phyloP scores from a whole-genome alignment of 1,140 invertebrate species.

The Monomorium pharaonis region DNA sequence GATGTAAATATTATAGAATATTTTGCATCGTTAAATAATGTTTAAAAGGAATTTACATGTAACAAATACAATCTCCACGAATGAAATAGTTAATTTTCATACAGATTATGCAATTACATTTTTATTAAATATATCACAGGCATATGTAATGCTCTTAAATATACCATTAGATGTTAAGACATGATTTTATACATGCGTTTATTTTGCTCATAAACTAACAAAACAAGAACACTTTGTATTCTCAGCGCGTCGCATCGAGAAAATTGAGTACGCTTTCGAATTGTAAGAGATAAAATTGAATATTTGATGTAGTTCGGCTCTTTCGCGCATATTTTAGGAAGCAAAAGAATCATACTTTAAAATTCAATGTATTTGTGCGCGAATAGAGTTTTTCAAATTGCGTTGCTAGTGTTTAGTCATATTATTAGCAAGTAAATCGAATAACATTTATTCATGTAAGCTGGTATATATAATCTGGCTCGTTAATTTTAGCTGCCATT shows the following conservation, averaged over 20 bases:
- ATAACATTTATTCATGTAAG: not conserved
- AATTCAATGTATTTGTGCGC: slow-evolving; percentile 17
- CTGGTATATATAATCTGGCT: not conserved
- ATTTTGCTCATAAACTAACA: not conserved
- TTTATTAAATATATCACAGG: not conserved
- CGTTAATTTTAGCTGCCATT: not conserved
- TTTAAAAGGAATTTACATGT: slow-evolving; percentile 5
- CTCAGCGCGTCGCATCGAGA: slow-evolving; percentile 16
- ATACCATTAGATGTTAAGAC: not conserved
- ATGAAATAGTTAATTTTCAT: not conserved
- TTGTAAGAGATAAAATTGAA: slow-evolving; percentile 37
- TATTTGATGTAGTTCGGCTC: slow-evolving; percentile 19
- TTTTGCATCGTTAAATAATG: slow-evolving; percentile 22
- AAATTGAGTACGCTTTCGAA: slow-evolving; percentile 51
- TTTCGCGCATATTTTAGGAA: not conserved
- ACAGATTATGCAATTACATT: not conserved
- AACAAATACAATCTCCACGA: not conserved
- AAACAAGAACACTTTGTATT: slow-evolving; percentile 15
- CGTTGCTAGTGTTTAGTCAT: not conserved
- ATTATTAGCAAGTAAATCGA: not conserved
- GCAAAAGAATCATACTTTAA: not conserved
- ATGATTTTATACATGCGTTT: not conserved
- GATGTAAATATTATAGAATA: not conserved
- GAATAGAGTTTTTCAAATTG: not conserved
- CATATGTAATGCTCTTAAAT: not conserved